These are phyloP conservation scores for Ondatra zibethicus DNA, from an alignment of 2,113 vertebrate genomes.

Conservation along the genomic window DNA sequence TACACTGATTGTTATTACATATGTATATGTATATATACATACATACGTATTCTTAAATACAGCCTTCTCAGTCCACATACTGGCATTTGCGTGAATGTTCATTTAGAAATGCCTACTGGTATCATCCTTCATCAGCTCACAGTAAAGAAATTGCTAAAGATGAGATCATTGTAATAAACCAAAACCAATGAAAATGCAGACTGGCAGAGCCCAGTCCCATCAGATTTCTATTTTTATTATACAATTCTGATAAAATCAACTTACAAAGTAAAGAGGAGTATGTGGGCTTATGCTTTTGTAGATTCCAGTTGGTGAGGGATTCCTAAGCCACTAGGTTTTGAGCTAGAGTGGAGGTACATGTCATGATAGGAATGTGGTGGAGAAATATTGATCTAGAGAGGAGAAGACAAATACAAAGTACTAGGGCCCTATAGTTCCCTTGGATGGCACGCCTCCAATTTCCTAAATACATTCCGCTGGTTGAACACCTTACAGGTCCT, in stretches of 20 bases:
- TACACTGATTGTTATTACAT: not conserved
- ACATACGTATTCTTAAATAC: not conserved
- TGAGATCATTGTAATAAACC: not conserved
- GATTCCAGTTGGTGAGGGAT: not conserved
- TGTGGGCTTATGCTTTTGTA: not conserved
- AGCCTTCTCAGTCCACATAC: not conserved
- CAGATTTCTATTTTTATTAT: not conserved
- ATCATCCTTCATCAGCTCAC: not conserved
- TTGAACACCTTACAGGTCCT: no score
- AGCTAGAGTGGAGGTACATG: not conserved
- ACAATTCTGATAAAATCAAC: not conserved
- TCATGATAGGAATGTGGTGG: not conserved
- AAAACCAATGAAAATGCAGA: not conserved
- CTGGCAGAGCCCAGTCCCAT: rapidly evolving
- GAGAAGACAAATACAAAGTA: not conserved
- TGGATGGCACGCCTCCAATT: not conserved
- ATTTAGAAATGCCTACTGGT: not conserved
- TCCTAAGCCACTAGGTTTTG: not conserved
- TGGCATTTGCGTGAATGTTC: not conserved
- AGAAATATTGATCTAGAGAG: not conserved
- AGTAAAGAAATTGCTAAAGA: not conserved
- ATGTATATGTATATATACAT: not conserved
- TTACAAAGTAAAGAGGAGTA: not conserved
- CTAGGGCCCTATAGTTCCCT: not conserved
- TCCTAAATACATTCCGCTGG: rapidly evolving